Evolutionary conservation across 2,888 invertebrate species (phyloP).

Genomic region (Megamerina dolium): DNA sequence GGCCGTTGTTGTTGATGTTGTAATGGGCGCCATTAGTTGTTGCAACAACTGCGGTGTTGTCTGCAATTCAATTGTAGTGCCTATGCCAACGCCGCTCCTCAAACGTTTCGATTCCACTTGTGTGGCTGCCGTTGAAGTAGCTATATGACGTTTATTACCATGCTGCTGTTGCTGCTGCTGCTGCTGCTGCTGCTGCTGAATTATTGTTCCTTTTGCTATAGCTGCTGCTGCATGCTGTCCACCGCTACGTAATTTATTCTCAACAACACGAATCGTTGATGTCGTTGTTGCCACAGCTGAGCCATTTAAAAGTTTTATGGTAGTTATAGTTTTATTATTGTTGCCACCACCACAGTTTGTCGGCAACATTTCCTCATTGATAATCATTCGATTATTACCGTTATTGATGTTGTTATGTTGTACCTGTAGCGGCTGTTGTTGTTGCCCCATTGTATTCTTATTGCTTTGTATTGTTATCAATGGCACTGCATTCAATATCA

Average conservation of each 20-base stretch:
- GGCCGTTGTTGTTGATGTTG: slow-evolving; percentile 36
- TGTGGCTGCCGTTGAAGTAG: slow-evolving; percentile 22
- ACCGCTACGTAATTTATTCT: slow-evolving; percentile 23
- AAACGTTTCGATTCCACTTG: slow-evolving; percentile 39
- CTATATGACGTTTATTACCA: slow-evolving; percentile 39
- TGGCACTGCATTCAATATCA: slow-evolving; percentile 42
- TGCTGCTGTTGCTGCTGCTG: slow-evolving; percentile 27
- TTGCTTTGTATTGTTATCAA: slow-evolving; percentile 43
- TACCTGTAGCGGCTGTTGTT: slow-evolving; percentile 20
- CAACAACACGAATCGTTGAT: slow-evolving; percentile 38
- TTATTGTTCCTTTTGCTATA: slow-evolving; percentile 15
- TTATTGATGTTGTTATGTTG: slow-evolving; percentile 14
- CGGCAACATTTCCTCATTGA: slow-evolving; percentile 22
- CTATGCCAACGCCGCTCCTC: slow-evolving; percentile 30
- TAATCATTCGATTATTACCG: slow-evolving; percentile 17
- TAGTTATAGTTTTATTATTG: no score
- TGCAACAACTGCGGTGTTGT: slow-evolving; percentile 54
- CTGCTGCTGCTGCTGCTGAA: slow-evolving; percentile 24
- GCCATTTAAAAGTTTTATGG: slow-evolving; percentile 30
- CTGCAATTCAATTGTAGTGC: slow-evolving; percentile 32
- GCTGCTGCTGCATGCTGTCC: slow-evolving; percentile 13
- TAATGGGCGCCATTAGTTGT: slow-evolving; percentile 54
- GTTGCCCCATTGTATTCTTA: slow-evolving; percentile 35
- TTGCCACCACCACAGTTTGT: slow-evolving; percentile 14
- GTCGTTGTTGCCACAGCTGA: slow-evolving; percentile 23